Percentiles rank a stretch among this genome's conserved stretches.
Conservation (phyloP, 1,140 invertebrate genomes). For the Drosophila malerkotliana region DNA sequence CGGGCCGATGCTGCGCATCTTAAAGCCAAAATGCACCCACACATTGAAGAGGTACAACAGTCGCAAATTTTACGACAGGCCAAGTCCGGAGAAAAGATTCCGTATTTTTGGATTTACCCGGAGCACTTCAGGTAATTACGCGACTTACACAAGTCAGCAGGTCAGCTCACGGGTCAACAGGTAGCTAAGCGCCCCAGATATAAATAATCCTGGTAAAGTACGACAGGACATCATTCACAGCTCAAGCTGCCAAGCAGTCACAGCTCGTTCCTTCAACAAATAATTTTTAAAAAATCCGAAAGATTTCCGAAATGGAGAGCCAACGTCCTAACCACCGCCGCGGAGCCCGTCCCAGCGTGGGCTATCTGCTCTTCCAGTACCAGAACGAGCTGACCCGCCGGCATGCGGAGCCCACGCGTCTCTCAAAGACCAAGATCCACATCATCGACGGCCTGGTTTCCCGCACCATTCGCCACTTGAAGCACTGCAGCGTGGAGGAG, state of each 20-base stretch:
- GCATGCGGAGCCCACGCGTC: slow-evolving; percentile 64
- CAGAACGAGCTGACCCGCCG: slow-evolving; percentile 67
- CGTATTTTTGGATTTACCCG: slow-evolving; percentile 34
- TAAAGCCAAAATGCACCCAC: not conserved
- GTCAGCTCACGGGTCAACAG: slow-evolving; percentile 30
- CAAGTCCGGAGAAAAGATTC: slow-evolving; percentile 12
- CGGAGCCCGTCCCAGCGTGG: slow-evolving; percentile 59
- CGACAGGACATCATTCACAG: slow-evolving; percentile 74
- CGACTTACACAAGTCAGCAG: slow-evolving; percentile 51
- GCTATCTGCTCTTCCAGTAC: slow-evolving; percentile 71
- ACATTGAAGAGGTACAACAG: slow-evolving; percentile 4
- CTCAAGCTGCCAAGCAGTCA: slow-evolving; percentile 57
- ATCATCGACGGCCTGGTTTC: slow-evolving; percentile 71
- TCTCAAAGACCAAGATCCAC: slow-evolving; percentile 74
- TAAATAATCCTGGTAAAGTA: slow-evolving; percentile 72
- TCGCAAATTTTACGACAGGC: slow-evolving; percentile 39
- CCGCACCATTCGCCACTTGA: slow-evolving; percentile 63
- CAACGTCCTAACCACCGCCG: slow-evolving; percentile 55
- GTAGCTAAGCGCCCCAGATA: slow-evolving; percentile 57
- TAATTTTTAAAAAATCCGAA: slow-evolving; percentile 4
- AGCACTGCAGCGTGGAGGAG: slow-evolving; percentile 70
- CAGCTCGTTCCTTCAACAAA: slow-evolving; percentile 26
- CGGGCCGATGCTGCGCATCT: slow-evolving; percentile 2
- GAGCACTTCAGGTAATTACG: slow-evolving; percentile 66
- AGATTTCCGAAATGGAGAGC: slow-evolving; percentile 36